Evolutionary conservation across 2,797 vertebrate genomes (phyloP).

Genomic region (Eulemur mongoz): DNA sequence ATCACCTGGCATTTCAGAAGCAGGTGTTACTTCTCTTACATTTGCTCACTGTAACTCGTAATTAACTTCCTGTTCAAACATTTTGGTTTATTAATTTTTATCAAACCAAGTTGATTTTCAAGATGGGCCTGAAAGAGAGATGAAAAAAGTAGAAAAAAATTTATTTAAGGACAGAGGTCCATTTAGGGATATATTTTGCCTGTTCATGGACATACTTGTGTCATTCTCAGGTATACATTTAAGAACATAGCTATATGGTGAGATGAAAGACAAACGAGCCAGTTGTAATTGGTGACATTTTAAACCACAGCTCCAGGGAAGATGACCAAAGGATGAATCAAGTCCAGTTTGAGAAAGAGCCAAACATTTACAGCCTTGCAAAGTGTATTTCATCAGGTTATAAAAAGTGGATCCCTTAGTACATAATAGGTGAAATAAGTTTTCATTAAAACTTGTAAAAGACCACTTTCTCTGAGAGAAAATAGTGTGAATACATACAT

Average conservation of each 20-base stretch:
- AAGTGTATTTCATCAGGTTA: neutral
- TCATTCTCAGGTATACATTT: neutral
- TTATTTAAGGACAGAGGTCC: neutral
- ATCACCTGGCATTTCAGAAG: constrained; percentile 51
- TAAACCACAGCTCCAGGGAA: neutral
- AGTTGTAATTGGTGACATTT: neutral
- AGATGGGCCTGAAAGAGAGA: neutral
- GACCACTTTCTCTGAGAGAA: neutral
- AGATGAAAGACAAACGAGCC: neutral
- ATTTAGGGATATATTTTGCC: neutral
- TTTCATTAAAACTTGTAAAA: neutral
- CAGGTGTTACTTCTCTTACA: constrained; percentile 37
- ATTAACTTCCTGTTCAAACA: neutral
- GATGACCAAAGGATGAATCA: neutral
- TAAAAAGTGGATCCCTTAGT: neutral
- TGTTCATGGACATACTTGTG: neutral
- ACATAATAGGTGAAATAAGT: neutral
- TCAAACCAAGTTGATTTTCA: constrained; percentile 42
- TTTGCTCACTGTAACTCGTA: constrained; percentile 21
- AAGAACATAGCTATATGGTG: neutral
- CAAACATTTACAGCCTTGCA: neutral
- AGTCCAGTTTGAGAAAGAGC: neutral
- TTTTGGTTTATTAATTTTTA: neutral
- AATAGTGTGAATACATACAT: neutral
- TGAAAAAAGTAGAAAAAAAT: neutral